Percentiles rank a stretch among this genome's conserved stretches.
Evolutionary conservation across 2,888 invertebrate species (phyloP).

Genomic region (Selenia dentaria): DNA sequence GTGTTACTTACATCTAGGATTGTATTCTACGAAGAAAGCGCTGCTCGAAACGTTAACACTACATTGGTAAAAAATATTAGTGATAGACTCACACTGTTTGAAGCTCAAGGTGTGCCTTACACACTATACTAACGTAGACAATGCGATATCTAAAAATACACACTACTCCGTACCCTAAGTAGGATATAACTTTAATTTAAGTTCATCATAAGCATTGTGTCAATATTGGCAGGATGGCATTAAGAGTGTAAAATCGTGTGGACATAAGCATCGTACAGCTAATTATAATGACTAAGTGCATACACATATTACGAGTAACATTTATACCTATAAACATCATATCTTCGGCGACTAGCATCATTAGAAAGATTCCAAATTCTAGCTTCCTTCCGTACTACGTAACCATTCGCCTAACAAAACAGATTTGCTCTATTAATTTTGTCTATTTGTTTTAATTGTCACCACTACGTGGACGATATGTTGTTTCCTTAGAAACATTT

Average conservation of each 20-base stretch:
- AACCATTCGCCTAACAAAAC: slow-evolving; percentile 31
- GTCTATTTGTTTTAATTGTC: slow-evolving; percentile 54
- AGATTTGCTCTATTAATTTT: slow-evolving; percentile 46
- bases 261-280: slow-evolving; percentile 81
- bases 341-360: slow-evolving; percentile 76
- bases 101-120: slow-evolving; percentile 82
- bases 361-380: slow-evolving; percentile 82
- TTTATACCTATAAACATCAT: slow-evolving; percentile 77
- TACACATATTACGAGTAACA: slow-evolving; percentile 71
- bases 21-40: slow-evolving; percentile 63
- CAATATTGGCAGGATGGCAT: slow-evolving; percentile 81
- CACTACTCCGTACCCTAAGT: slow-evolving; percentile 79
- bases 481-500: slow-evolving; percentile 71
- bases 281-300: slow-evolving; percentile 70
- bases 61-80: slow-evolving; percentile 75
- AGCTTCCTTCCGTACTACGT: slow-evolving; percentile 29
- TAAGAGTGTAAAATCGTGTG: slow-evolving; percentile 75
- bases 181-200: slow-evolving; percentile 72
- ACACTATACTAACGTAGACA: slow-evolving; percentile 81
- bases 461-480: slow-evolving; percentile 82
- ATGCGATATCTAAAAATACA: slow-evolving; percentile 84
- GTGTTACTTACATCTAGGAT: slow-evolving; percentile 52
- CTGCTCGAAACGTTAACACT: slow-evolving; percentile 61
- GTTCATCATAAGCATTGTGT: slow-evolving; percentile 82
- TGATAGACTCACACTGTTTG: slow-evolving; percentile 73